A percentile compares a stretch with the other conserved stretches of the same genome.
Evolutionary conservation across 2,113 vertebrate genomes (phyloP).

Genomic region (Physeter macrocephalus): DNA sequence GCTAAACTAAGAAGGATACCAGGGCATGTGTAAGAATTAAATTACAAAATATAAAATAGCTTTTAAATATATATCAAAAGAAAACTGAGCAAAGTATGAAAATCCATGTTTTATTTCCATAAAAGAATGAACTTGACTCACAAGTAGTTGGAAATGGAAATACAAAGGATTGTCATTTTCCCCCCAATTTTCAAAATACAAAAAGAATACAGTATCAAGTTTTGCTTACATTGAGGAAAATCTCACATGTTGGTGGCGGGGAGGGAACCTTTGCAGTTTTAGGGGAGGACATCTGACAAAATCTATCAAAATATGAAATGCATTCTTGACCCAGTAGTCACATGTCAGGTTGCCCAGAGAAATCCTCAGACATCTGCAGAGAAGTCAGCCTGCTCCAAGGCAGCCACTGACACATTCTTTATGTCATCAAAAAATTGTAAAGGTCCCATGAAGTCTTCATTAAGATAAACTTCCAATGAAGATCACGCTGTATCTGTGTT

Average conservation of each 20-base stretch:
- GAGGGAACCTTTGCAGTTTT: background rate
- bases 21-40: background rate
- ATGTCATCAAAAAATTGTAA: background rate
- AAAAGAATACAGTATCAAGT: background rate
- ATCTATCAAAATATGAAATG: background rate
- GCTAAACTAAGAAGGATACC: background rate
- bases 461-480: background rate
- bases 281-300: background rate
- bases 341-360: background rate
- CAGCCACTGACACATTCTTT: background rate
- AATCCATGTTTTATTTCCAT: background rate
- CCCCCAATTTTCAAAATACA: background rate
- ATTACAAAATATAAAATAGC: background rate
- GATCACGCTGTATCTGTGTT: background rate
- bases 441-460: background rate
- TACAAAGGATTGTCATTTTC: background rate
- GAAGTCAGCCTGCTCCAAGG: background rate
- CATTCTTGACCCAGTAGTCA: background rate
- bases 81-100: background rate
- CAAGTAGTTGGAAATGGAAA: background rate
- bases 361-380: background rate
- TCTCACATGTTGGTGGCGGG: too few species aligned
- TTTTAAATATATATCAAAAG: background rate
- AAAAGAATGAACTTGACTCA: background rate
- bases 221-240: background rate